These are phyloP conservation scores for Furcula furcula DNA, from an alignment of 2,888 invertebrate genomes.

Conservation along the genomic window DNA sequence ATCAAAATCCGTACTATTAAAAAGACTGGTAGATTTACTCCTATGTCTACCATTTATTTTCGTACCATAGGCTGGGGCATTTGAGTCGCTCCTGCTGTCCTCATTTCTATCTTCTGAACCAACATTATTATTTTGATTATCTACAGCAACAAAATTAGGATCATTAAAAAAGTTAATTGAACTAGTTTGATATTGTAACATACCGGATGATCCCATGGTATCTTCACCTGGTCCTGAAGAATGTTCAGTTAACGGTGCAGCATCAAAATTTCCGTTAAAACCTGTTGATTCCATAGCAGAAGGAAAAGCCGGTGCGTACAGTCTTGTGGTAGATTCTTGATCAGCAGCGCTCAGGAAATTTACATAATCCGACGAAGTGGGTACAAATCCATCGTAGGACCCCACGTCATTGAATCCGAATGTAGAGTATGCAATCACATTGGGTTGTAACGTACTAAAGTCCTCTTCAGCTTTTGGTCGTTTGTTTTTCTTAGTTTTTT, in stretches of 20 bases:
- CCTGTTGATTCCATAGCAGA: constrained; percentile 57
- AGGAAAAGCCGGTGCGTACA: constrained; percentile 69
- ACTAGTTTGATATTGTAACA: constrained; percentile 50
- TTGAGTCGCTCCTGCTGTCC: constrained; percentile 37
- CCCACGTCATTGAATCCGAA: constrained; percentile 74
- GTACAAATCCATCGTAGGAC: constrained; percentile 65
- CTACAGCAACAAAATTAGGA: constrained; percentile 41
- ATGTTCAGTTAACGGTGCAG: constrained; percentile 43
- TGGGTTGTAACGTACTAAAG: constrained; percentile 60
- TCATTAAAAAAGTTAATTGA: constrained; percentile 48
- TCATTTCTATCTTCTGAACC: constrained; percentile 35
- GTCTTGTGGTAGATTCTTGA: constrained; percentile 56
- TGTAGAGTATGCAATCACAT: constrained; percentile 69
- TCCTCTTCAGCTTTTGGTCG: constrained; percentile 53
- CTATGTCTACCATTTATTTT: constrained; percentile 57
- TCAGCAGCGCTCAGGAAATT: constrained; percentile 49
- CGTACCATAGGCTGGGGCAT: constrained; percentile 61
- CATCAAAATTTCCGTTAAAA: constrained; percentile 44
- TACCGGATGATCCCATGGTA: constrained; percentile 43
- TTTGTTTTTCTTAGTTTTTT: constrained; percentile 56
- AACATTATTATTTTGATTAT: constrained; percentile 40
- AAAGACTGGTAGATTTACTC: constrained; percentile 37
- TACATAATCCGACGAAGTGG: constrained; percentile 67
- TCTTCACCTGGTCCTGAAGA: constrained; percentile 38
- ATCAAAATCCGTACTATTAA: constrained; percentile 48